Percentiles rank a stretch among this genome's conserved stretches.
These are phyloP conservation scores for Phalacrocorax pelagicus DNA, from an alignment of 2,113 vertebrate species.

Conservation along the genomic window DNA sequence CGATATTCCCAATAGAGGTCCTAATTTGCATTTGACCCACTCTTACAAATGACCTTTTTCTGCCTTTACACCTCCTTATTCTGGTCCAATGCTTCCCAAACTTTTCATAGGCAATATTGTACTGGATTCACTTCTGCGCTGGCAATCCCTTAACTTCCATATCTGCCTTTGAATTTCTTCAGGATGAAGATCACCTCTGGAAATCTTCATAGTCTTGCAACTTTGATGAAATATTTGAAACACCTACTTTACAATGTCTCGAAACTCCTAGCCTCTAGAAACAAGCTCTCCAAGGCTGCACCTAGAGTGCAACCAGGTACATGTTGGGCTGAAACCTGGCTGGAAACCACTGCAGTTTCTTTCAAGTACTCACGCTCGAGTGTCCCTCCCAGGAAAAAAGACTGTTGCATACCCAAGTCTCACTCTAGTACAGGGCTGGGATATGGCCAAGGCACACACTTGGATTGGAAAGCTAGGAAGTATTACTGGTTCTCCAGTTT, in stretches of 20 bases:
- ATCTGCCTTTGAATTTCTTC: background rate
- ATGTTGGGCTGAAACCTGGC: background rate
- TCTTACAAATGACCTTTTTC: background rate
- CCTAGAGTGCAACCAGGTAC: background rate
- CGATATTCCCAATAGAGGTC: background rate
- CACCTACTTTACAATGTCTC: background rate
- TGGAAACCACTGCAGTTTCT: background rate
- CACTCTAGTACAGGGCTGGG: background rate
- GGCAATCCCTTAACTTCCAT: background rate
- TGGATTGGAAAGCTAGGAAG: background rate
- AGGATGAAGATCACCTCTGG: background rate
- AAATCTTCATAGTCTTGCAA: background rate
- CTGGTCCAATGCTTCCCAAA: background rate
- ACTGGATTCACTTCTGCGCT: background rate
- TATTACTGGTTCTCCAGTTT: background rate
- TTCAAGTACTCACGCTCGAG: background rate
- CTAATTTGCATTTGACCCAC: background rate
- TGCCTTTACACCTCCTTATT: background rate
- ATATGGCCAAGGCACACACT: background rate
- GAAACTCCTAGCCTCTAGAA: background rate
- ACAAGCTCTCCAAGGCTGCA: background rate
- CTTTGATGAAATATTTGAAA: background rate
- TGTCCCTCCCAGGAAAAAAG: background rate
- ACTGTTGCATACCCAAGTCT: fast-evolving
- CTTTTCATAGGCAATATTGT: background rate